Evolutionary conservation across 2,113 vertebrate species (phyloP), one percentile per base, ranked within the genome.

Genomic region (Daphoenositta chrysoptera): DNA sequence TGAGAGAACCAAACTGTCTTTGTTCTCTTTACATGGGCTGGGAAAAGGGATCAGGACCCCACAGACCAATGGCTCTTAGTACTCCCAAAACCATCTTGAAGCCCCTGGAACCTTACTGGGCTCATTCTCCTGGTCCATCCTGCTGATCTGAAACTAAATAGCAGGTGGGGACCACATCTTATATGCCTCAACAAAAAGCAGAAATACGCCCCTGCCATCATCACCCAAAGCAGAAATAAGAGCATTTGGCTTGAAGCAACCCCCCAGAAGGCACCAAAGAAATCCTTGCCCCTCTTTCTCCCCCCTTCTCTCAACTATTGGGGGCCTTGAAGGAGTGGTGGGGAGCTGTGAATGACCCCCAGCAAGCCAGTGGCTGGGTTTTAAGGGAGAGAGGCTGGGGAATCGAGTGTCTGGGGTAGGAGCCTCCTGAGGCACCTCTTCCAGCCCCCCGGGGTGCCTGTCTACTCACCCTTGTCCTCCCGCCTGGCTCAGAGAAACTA

Each of bases 371-470:
- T 51, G 73, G 21, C 31, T 82, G 33, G 6, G 5, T 75, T 87
- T 84, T 64, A 60, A 44, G 37, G 51, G 39, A 66, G 15, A 75
- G 10, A 61, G 40, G 27, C 3, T 0, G 0, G 15, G 42, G 22
- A 79, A 53, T 11, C 0, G 0, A 12, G 22, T 8, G 3, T 3
- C 21, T 39, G 0, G 3, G 12, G 6, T 15, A 8, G 30, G 16
- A 65, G 31, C 2, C 11, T 42, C 27, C 53, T 5, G 16, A 0
- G 2, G 13, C 0, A 1, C 57, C 24, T 72, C 31, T 26, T 35
- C 19, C 33, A 6, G 2, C 17, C 0, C 2, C 10, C 6, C 0
- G 0, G 0, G 9, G 12, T 37, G 23, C 24, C 40, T 18, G 6
- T 63, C 31, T 58, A 21, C 47, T 83, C 27, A 6, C 7, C 15